Conservation (phyloP, 2,113 vertebrate species). For the Smithornis capensis region DNA sequence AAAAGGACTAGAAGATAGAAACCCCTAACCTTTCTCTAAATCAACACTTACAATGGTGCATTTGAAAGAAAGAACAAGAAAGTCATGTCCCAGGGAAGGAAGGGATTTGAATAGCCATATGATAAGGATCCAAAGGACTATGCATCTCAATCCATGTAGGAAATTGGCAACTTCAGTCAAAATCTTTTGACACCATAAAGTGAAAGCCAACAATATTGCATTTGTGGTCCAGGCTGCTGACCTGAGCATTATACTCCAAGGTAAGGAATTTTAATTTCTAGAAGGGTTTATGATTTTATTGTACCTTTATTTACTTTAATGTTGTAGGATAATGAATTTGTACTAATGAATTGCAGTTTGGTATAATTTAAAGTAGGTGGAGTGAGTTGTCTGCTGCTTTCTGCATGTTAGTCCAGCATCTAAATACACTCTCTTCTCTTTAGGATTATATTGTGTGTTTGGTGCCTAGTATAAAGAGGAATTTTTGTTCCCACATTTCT, state of each 20-base stretch:
- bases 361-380: not conserved
- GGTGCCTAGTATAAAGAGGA: not conserved
- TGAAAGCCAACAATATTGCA: not conserved
- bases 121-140: not conserved
- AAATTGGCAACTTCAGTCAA: not conserved
- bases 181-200: not conserved
- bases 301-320: not conserved
- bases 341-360: not conserved
- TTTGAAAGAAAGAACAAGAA: not conserved
- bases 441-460: not conserved
- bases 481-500: not conserved
- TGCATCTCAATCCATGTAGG: not conserved
- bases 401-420: not conserved
- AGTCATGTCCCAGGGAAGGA: not conserved
- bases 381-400: not conserved
- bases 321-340: not conserved
- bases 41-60: not conserved
- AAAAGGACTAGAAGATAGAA: not conserved
- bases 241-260: not conserved
- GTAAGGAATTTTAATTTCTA: not conserved
- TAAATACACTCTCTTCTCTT: not conserved
- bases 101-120: not conserved
- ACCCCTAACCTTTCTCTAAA: not conserved
- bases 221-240: not conserved
- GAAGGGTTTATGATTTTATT: not conserved